Base-by-base conservation (phyloP, 1,140 invertebrate species). In the Drosophila saltans region DNA sequence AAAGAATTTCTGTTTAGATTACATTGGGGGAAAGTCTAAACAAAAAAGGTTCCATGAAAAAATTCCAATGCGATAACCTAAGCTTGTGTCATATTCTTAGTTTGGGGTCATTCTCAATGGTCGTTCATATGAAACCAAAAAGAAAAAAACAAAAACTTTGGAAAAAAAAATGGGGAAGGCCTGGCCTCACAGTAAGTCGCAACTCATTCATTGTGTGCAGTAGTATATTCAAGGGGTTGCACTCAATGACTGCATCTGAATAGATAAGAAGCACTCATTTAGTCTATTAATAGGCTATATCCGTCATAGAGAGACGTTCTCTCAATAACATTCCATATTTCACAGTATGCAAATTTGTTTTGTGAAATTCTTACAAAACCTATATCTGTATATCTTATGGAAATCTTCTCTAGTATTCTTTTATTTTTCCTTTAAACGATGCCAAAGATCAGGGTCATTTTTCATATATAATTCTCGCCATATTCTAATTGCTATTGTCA, bases 401-500 rank as follows among this genome's bases (percentile, higher is more conserved):
- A 66, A 67, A 73, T 78, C 33, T 43, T 30, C 26, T 7, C n/a
- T 24, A n/a, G 16, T 48, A 48, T 24, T 52, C 2, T 52, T 52
- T 52, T 21, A 26, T 26, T 52, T 52, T 24, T 5, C 45, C 21
- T 52, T n/a, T 24, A 41, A 66, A 28, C 9, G 43, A 52, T 59
- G 71, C 16, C 64, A 77, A 74, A 79, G 81, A 81, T 86, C 82
- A 75, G 62, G 71, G 78, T 58, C 61, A 56, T 10, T n/a, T 36
- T 24, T 36, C 21, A 24, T 36, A 43, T 56, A 24, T 28, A 58
- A 56, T 41, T 72, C 60, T 70, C 69, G 39, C 24, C 57, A 66
- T 59, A 59, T 77, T 78, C 75, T 78, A 78, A 78, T 78, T 78
- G 75, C 75, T 67, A 68, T 71, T 78, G 75, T 78, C 74, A 65